Conservation (phyloP, 2,888 invertebrate species). For the Macrosiphum euphorbiae region DNA sequence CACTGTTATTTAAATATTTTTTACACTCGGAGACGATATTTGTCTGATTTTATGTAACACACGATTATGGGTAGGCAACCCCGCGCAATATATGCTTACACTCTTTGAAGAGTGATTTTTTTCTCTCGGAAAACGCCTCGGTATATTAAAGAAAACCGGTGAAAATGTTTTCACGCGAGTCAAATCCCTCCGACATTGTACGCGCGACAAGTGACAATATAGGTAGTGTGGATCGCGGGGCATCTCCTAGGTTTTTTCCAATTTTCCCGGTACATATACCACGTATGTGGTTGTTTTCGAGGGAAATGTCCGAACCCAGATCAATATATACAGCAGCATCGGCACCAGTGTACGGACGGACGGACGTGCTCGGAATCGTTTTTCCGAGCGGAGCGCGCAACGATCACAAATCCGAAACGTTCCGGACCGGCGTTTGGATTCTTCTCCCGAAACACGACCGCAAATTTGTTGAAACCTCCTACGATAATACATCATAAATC, state of each 20-base stretch:
- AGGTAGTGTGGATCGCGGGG: neutral
- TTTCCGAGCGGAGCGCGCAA: neutral
- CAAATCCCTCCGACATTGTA: neutral
- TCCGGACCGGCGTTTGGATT: neutral
- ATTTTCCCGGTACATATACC: neutral
- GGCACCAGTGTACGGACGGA: neutral
- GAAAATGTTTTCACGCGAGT: neutral
- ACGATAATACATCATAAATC: neutral
- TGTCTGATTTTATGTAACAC: neutral
- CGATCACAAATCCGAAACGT: neutral
- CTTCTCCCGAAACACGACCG: neutral
- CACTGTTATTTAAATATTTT: neutral
- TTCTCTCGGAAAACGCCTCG: neutral
- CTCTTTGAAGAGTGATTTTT: neutral
- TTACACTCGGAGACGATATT: neutral
- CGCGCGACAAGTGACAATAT: neutral
- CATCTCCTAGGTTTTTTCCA: neutral
- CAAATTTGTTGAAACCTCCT: neutral
- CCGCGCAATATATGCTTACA: neutral
- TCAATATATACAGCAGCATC: neutral
- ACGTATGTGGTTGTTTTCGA: neutral
- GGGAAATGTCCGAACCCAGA: neutral
- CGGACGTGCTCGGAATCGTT: neutral
- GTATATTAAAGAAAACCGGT: neutral
- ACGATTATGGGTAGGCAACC: neutral